Evolutionary conservation across 2,888 invertebrate species (phyloP).

Genomic region (Sesia apiformis): DNA sequence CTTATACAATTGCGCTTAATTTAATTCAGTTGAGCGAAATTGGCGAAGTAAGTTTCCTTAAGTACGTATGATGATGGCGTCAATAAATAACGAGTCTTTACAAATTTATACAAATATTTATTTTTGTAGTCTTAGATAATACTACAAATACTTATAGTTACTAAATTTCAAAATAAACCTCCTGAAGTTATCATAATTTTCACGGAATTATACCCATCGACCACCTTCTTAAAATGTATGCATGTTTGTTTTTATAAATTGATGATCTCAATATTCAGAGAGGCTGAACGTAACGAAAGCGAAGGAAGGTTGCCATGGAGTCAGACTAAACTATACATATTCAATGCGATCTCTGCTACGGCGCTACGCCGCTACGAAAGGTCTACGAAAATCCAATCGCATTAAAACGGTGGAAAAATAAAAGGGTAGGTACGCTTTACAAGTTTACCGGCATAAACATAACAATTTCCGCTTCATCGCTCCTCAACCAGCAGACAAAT

Average conservation of each 20-base stretch:
- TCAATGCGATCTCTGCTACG: conserved; percentile 37
- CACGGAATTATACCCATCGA: background rate
- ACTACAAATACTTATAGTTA: no score
- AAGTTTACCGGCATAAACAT: conserved; percentile 58
- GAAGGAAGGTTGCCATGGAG: conserved; percentile 34
- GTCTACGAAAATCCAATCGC: conserved; percentile 52
- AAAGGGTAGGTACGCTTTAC: conserved; percentile 43
- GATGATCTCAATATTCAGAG: conserved; percentile 23
- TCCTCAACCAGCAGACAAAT: conserved; percentile 57
- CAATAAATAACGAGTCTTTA: no score
- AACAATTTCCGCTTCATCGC: conserved; percentile 65
- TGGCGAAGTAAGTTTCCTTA: no score
- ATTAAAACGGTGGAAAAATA: conserved; percentile 52
- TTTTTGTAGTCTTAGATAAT: no score
- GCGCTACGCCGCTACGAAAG: conserved; percentile 21
- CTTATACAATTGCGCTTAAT: no score
- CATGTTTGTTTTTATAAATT: conserved; percentile 11
- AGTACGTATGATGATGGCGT: no score
- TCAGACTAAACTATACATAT: conserved; percentile 37
- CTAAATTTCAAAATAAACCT: background rate
- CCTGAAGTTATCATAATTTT: background rate
- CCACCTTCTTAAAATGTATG: background rate
- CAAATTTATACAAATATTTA: no score
- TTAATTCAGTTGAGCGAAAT: no score
- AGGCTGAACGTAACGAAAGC: conserved; percentile 21